phyloP scores from a whole-genome alignment of 2,797 vertebrate genomes.

The Pterois miles region DNA sequence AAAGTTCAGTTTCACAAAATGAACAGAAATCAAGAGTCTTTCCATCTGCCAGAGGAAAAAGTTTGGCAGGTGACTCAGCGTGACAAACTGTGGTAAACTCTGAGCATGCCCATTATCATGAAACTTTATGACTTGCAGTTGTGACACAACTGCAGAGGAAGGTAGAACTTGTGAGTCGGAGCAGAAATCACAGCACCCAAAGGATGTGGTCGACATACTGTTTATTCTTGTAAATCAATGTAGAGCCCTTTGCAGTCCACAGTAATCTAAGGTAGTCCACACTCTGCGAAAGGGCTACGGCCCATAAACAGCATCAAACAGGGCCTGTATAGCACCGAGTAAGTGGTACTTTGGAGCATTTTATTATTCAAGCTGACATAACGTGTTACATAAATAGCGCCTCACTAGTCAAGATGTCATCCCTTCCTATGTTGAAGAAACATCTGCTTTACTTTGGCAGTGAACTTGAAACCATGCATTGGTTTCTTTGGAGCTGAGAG shows the following conservation, averaged over 20 bases:
- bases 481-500: conserved; percentile 2
- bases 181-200: conserved; percentile 30
- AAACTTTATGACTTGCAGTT: conserved; percentile 38
- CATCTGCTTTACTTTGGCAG: background rate
- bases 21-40: background rate
- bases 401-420: background rate
- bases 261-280: conserved; percentile 31
- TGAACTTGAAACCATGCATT: conserved; percentile 22
- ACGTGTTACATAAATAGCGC: background rate
- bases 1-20: conserved; percentile 5
- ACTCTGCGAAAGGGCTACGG: background rate
- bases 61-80: conserved; percentile 15
- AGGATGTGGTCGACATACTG: conserved; percentile 45
- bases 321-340: background rate
- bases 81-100: background rate
- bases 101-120: conserved; percentile 20
- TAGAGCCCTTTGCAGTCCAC: conserved; percentile 18
- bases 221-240: conserved; percentile 49
- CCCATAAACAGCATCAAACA: conserved; percentile 17
- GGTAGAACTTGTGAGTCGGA: conserved; percentile 22
- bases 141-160: conserved; percentile 33
- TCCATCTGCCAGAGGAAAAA: conserved; percentile 1
- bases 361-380: conserved; percentile 7
- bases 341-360: conserved; percentile 14
- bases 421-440: background rate